Conservation (phyloP, 2,888 invertebrate species). For the Cataglyphis altisquamis region DNA sequence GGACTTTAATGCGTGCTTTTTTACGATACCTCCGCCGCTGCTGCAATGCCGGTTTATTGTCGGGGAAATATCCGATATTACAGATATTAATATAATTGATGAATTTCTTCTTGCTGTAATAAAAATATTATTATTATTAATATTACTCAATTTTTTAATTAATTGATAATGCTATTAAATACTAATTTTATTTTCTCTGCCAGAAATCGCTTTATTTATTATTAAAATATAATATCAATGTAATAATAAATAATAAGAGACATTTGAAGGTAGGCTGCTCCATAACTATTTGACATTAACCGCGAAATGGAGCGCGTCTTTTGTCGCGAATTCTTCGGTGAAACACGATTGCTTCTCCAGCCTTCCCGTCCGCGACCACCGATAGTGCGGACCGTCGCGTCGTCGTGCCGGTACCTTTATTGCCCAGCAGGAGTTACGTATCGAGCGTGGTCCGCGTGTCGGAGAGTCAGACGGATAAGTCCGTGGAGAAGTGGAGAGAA, state of each 20-base stretch:
- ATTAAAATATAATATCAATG: background rate
- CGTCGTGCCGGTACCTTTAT: constrained; percentile 69
- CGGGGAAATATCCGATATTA: constrained; percentile 20
- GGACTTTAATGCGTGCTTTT: constrained; percentile 36
- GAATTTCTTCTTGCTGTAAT: too few species aligned
- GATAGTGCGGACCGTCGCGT: constrained; percentile 62
- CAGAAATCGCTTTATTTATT: constrained; percentile 5
- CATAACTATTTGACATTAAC: background rate
- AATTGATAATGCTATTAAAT: background rate
- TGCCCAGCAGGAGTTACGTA: constrained; percentile 76
- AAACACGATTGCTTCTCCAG: constrained; percentile 35
- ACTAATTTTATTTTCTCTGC: background rate
- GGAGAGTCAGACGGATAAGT: constrained; percentile 76
- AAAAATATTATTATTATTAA: too few species aligned
- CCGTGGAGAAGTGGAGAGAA: constrained; percentile 77
- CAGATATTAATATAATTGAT: constrained; percentile 23
- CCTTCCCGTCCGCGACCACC: constrained; percentile 58
- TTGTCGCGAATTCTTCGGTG: constrained; percentile 43
- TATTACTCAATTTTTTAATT: background rate
- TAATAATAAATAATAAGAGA: background rate
- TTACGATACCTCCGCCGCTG: constrained; percentile 8
- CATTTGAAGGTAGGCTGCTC: background rate
- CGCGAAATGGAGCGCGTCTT: constrained; percentile 11
- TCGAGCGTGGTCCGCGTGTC: constrained; percentile 73
- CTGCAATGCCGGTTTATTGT: constrained; percentile 4